Conservation (phyloP, 1,140 invertebrate species). For the Drosophila nebulosa region DNA sequence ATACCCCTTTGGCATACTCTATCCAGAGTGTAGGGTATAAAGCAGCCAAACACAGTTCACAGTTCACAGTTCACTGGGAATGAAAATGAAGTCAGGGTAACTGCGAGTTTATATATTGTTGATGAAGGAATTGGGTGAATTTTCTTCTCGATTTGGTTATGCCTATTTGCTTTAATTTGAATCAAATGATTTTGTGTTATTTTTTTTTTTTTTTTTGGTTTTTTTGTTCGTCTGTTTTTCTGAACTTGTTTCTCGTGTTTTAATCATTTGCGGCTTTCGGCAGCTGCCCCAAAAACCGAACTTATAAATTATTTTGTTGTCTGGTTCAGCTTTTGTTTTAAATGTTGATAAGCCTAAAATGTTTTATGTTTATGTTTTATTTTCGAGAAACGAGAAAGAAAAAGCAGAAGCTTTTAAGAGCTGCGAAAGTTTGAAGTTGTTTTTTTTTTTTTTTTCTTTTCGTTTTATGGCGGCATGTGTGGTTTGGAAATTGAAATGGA, state of each 20-base stretch:
- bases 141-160: conserved; percentile 51
- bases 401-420: conserved; percentile 8
- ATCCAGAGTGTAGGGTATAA: background rate
- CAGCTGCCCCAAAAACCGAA: conserved; percentile 49
- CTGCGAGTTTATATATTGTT: background rate
- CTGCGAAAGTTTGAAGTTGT: background rate
- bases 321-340: conserved; percentile 34
- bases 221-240: no score
- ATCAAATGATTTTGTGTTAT: conserved; percentile 14
- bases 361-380: conserved; percentile 55
- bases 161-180: conserved; percentile 22
- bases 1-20: background rate
- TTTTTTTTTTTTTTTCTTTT: background rate
- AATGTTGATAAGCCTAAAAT: conserved; percentile 36
- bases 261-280: conserved; percentile 54
- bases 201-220: background rate
- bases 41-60: no score
- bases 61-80: no score
- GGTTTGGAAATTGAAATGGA: background rate
- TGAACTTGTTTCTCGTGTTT: conserved; percentile 49
- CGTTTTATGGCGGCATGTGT: background rate
- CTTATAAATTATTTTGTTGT: conserved; percentile 53
- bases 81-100: background rate
- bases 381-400: background rate
- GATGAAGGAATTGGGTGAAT: no score